Evolutionary conservation across 2,888 invertebrate species (phyloP).

Genomic region (Onthophagus sagittarius): DNA sequence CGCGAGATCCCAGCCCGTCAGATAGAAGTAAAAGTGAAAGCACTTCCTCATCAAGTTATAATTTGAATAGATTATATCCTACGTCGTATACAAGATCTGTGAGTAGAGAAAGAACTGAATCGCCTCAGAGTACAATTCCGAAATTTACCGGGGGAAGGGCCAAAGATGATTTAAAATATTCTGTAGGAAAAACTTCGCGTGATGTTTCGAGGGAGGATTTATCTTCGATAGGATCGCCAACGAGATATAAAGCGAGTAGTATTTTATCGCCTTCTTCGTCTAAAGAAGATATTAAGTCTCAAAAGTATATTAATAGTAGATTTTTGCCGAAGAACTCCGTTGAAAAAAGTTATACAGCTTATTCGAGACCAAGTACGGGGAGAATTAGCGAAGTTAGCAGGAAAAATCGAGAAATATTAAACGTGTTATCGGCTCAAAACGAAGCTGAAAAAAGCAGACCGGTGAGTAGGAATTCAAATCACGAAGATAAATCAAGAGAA

Average conservation of each 20-base stretch:
- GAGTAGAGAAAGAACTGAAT: conserved; percentile 42
- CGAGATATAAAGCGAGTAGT: conserved; percentile 25
- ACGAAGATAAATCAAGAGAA: conserved; percentile 33
- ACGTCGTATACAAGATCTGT: conserved; percentile 43
- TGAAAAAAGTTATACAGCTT: conserved; percentile 47
- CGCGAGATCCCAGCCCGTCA: conserved; percentile 57
- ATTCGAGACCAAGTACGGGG: conserved; percentile 39
- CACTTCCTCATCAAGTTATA: conserved; percentile 54
- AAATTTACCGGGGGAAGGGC: conserved; percentile 39
- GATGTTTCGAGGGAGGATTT: conserved; percentile 35
- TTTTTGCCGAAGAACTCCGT: conserved; percentile 48
- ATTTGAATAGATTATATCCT: conserved; percentile 54
- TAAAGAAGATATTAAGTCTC: conserved; percentile 43
- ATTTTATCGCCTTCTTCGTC: conserved; percentile 38
- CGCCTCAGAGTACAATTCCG: conserved; percentile 37
- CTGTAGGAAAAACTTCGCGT: conserved; percentile 33
- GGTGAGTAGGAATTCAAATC: conserved; percentile 40
- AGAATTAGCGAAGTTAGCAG: conserved; percentile 43
- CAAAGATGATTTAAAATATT: conserved; percentile 37
- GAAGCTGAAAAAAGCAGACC: conserved; percentile 36
- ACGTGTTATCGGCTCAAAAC: conserved; percentile 41
- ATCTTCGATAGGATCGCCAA: conserved; percentile 13
- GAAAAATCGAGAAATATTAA: conserved; percentile 45
- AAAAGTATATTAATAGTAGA: conserved; percentile 47
- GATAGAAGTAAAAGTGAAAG: conserved; percentile 48